Evolutionary conservation across 2,888 invertebrate genomes (phyloP).

Genomic region (Euspilapteryx auroguttella): DNA sequence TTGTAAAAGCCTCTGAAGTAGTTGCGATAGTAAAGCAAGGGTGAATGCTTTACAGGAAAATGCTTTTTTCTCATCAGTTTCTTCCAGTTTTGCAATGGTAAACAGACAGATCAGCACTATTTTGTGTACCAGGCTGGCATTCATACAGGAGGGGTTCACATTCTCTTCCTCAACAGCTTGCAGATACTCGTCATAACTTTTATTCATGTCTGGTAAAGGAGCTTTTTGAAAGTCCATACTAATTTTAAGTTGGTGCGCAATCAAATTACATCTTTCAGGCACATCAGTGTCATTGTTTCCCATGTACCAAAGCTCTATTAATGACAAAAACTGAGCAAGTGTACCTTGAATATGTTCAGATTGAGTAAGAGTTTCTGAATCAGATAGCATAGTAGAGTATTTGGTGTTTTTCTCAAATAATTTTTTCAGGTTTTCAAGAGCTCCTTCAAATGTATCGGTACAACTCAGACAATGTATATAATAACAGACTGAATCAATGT

Average conservation of each 20-base stretch:
- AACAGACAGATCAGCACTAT: constrained; percentile 80
- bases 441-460: constrained; percentile 83
- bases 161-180: constrained; percentile 51
- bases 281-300: constrained; percentile 66
- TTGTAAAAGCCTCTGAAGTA: constrained; percentile 59
- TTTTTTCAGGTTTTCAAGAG: constrained; percentile 82
- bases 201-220: constrained; percentile 52
- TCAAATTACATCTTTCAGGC: constrained; percentile 68
- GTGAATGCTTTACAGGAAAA: constrained; percentile 84
- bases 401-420: constrained; percentile 70
- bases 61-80: constrained; percentile 73
- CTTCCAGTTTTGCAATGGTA: constrained; percentile 75
- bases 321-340: constrained; percentile 52
- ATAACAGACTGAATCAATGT: constrained; percentile 86
- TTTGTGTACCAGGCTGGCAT: constrained; percentile 76
- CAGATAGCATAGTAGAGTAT: constrained; percentile 55
- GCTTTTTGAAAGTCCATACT: constrained; percentile 62
- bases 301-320: constrained; percentile 66
- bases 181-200: constrained; percentile 48
- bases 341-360: constrained; percentile 50
- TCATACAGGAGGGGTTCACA: constrained; percentile 59
- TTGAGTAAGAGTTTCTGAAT: constrained; percentile 39
- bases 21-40: constrained; percentile 77
- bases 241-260: constrained; percentile 73
- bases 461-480: constrained; percentile 85